Evolutionary conservation across 2,888 invertebrate species (phyloP), one percentile per base, ranked within the genome.

Genomic region (Scaptomyza tumidula): DNA sequence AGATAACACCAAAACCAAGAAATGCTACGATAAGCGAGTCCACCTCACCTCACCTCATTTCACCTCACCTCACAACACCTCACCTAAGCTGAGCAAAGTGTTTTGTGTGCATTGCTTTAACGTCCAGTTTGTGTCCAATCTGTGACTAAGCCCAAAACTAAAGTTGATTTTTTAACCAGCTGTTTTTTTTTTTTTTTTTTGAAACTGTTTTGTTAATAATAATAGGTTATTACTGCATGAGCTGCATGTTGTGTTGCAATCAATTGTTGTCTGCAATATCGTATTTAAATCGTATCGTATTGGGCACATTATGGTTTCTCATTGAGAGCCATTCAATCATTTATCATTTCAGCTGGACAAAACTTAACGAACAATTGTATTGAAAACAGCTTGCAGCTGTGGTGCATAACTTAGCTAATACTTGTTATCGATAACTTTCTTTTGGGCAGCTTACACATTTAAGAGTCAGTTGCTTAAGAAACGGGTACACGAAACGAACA

Each of bases 261-360:
- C 16, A n/a, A 43, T 13, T 68, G 27, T 43, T 48, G 50, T 44
- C 11, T 46, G n/a, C n/a, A n/a, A n/a, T n/a, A 45, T 39, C 19
- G 13, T n/a, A n/a, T n/a, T n/a, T n/a, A n/a, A n/a, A n/a, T n/a
- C n/a, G n/a, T n/a, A 33, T 52, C 45, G 35, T 33, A 44, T 50
- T n/a, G n/a, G n/a, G n/a, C n/a, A n/a, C n/a, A n/a, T 19, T 16
- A 16, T n/a, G 50, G 29, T 16, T 49, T 27, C 16, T 13, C 56
- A 7, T 27, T 13, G 1, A 43, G 27, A 49, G 19, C n/a, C n/a
- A 19, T 43, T 27, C 14, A 44, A 49, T 35, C 27, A 37, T 49
- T 53, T 41, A 16, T 16, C 29, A 50, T 19, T 35, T 7, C 68
- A 67, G 71, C 74, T 71, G 70, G n/a, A n/a, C n/a, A n/a, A n/a